phyloP scores from a whole-genome alignment of 2,797 vertebrate genomes.

The Malurus splendens region DNA sequence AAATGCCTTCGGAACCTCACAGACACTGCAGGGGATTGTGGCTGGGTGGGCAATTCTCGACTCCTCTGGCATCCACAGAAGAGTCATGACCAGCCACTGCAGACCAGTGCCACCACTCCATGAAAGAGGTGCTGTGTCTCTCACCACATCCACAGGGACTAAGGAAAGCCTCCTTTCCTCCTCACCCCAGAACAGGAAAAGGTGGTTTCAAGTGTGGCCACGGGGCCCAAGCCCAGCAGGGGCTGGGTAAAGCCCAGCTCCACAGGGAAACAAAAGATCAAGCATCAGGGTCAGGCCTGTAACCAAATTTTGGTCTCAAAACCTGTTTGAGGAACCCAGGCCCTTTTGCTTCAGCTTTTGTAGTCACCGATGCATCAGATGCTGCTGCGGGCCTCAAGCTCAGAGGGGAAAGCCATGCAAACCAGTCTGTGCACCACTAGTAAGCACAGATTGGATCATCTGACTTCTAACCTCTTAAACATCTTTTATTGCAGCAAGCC shows the following conservation, averaged over 20 bases:
- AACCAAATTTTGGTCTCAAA: neutral
- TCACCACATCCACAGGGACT: accelerated
- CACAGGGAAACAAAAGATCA: neutral
- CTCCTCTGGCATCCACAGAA: accelerated
- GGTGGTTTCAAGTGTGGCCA: neutral
- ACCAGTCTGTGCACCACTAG: neutral
- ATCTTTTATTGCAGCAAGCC: neutral
- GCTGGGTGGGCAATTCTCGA: accelerated
- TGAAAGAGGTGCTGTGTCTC: accelerated
- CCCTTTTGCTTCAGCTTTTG: neutral
- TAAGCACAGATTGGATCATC: neutral
- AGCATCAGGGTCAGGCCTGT: neutral
- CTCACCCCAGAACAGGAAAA: neutral
- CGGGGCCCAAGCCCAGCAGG: neutral
- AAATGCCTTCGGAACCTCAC: neutral
- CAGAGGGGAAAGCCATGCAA: neutral
- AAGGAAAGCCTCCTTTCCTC: neutral
- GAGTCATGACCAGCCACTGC: neutral
- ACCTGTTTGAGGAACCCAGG: neutral
- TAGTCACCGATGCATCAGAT: neutral
- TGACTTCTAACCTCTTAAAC: neutral
- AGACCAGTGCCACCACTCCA: neutral
- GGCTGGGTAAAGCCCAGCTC: neutral
- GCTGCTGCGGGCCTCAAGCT: neutral
- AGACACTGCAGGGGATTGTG: accelerated